Base-by-base conservation (phyloP, 1,140 invertebrate species). In the Atta cephalotes region DNA sequence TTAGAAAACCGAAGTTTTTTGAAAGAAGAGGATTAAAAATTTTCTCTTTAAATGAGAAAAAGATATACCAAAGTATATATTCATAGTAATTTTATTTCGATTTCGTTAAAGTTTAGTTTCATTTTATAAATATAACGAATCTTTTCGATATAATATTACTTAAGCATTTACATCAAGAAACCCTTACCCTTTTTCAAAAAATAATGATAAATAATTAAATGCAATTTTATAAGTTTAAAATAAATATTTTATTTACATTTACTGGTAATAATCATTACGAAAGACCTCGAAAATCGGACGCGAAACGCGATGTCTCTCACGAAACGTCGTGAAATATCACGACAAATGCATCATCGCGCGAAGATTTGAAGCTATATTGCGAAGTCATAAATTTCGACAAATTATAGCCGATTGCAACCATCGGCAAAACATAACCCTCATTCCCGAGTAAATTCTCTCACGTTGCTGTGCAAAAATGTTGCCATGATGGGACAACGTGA, bases 291-390 rank as follows among this genome's bases (percentile, higher is more conserved):
- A 39, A 80, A 68, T 68, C 14, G 14, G 45, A 35, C 12, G 12
- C 1, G 76, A 21, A 51, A 79, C 28, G 25, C 45, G 39, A 78
- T 9, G 45, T 28, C 45, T 25, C 62, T 31, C 45, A 45, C 60
- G 31, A 51, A n/a, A 21, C 31, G n/a, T 62, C 74, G 58, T 53
- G 78, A 56, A 70, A 71, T 81, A 58, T 81, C 28, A 81, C 49
- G 78, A 39, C 63, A n/a, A 16, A 70, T 79, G 62, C 77, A 35
- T 35, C 45, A 25, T 70, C 78, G 78, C 49, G 49, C 28, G 28
- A 80, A 25, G 49, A 80, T 39, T 14, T 25, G 63, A 35, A n/a
- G 3, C 25, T 66, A 14, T 35, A 65, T 45, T 35, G 53, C 21
- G 45, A 35, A 35, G 62, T 14, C 28, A 31, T 71, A 39, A 81